Evolutionary conservation across 30 jellyfish, hydroid and myxozoan genomes (phyloP), one percentile per base, ranked within the genome.

Genomic region (Nemopilema nomurai): DNA sequence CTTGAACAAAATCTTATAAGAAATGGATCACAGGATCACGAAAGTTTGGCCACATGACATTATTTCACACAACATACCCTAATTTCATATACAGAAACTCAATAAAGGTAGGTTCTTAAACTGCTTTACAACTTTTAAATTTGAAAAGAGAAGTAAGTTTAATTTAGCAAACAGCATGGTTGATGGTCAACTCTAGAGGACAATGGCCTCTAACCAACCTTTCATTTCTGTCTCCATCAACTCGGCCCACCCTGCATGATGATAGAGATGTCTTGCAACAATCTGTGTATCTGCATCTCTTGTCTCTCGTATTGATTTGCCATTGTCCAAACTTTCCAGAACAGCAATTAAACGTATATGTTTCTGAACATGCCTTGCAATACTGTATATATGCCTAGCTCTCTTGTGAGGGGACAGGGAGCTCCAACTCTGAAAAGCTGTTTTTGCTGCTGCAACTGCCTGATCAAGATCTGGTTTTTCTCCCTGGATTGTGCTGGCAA

Each of bases 201-300:
- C n/a, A n/a, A n/a, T 41, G 13, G 57, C 57, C 13, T 13, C 57
- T 41, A 41, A 41, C 74, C 27, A 16, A 94, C 99, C 99, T 94
- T 86, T 89, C 99, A 94, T 89, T 70, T 94, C 99, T 1, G 95
- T 94, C 18, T 89, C 99, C 99, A 94, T 94, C 51, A 94, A 62
- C 65, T 94, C 93, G 0, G 99, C 99, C 99, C 99, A 94, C 18
- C 99, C 99, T 23, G 96, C 99, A 94, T 94, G 99, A 73, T 94
- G 99, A 74, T 94, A 94, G 1, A 94, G 88, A 76, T 94, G 99
- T 63, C 99, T 84, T 32, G 93, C 99, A 25, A 94, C 99, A 64
- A 89, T 90, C 69, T 80, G 99, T 8, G 81, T 67, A 74, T 94
- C 99, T 77, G 86, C 94, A 77, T 94, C 99, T 57, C 99, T 77